Base-by-base conservation (phyloP, 2,797 vertebrate species). In the Lithobates pipiens region DNA sequence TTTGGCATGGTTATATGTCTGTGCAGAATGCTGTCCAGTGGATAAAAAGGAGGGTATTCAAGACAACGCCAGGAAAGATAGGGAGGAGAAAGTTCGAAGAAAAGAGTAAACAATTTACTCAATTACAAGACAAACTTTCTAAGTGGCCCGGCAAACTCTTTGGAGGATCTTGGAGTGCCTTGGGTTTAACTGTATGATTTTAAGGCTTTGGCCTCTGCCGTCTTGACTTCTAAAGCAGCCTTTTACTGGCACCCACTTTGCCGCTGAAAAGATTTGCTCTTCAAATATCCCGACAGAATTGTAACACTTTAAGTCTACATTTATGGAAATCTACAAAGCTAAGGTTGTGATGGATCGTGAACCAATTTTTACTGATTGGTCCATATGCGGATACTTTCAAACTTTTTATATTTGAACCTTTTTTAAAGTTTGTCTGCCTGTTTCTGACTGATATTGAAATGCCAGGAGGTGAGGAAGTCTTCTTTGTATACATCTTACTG, bases 81-180 rank as follows among this genome's bases (percentile, higher is more conserved):
- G 81, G 85, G 85, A 87, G 81, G 85, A 86, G 80, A 86, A 87
- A 87, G 76, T 80, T 76, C 70, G 81, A 83, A 87, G 80, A 82
- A 87, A 87, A 87, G 91, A 92, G 90, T 94, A 95, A 93, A 95
- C 89, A 94, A 93, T 94, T 93, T 94, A 94, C 94, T 95, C 94
- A 95, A 90, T 93, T 94, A 94, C 95, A 92, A 92, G 94, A 92
- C 93, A 94, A 92, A 94, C 92, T 93, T 92, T 81, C 89, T 85
- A 89, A 94, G 93, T 86, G 91, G 91, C 88, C 87, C 94, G 91
- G 91, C 89, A 93, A 76, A 69, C 50, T 90, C 90, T 89, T 89
- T 93, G 85, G 85, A 87, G 85, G 27, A 46, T 91, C 89, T 93
- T 89, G 90, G 70, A 90, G 85, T 88, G 91, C 91, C 91, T 92